Evolutionary conservation across 2,888 invertebrate genomes (phyloP).

Genomic region (Hartigia nigra): DNA sequence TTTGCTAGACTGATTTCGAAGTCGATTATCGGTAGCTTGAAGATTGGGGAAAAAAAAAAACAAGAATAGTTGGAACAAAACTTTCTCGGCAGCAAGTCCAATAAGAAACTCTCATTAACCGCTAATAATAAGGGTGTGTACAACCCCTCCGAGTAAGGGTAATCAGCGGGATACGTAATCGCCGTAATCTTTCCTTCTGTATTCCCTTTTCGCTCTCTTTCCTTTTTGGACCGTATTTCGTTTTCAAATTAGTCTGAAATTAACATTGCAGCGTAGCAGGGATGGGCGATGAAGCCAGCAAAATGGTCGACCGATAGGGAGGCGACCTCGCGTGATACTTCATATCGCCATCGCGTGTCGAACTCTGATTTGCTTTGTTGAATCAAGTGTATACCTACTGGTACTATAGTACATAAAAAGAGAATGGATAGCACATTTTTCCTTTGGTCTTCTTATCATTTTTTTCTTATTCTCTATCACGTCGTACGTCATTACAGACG

Average conservation of each 20-base stretch:
- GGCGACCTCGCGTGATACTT: constrained; percentile 61
- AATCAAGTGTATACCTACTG: constrained; percentile 58
- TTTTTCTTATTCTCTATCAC: constrained; percentile 9
- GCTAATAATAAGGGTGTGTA: neutral
- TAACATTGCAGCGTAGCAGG: constrained; percentile 33
- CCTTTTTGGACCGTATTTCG: neutral
- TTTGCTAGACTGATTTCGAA: neutral
- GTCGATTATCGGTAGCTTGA: neutral
- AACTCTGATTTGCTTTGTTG: constrained; percentile 65
- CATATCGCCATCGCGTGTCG: constrained; percentile 63
- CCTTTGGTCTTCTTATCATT: constrained; percentile 26
- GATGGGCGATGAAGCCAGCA: constrained; percentile 39
- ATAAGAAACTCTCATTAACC: neutral
- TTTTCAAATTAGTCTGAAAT: constrained; percentile 37
- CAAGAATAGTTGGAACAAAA: neutral
- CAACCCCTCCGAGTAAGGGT: neutral
- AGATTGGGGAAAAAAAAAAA: neutral
- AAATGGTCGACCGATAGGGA: constrained; percentile 42
- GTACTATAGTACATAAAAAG: constrained; percentile 36
- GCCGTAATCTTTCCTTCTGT: neutral
- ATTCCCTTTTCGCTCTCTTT: neutral
- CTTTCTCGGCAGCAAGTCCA: neutral
- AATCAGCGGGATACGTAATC: neutral
- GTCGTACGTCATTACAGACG: constrained; percentile 25
- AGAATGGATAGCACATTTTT: constrained; percentile 51